Percentiles rank a stretch among this genome's conserved stretches.
phyloP scores from a whole-genome alignment of 2,113 vertebrate species.

The Spea bombifrons region DNA sequence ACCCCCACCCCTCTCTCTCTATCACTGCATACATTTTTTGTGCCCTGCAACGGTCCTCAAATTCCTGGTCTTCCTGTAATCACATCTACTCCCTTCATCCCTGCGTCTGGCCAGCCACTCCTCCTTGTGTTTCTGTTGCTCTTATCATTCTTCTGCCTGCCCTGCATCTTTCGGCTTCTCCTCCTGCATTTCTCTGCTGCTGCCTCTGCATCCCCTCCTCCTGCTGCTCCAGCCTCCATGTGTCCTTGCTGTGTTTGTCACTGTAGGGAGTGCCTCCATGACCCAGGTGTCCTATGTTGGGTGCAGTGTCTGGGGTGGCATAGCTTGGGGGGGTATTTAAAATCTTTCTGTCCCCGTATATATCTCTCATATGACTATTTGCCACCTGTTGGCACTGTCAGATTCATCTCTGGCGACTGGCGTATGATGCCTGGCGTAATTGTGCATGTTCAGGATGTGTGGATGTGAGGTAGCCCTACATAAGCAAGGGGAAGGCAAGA shows the following conservation, averaged over 20 bases:
- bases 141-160: constrained; percentile 1
- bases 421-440: background rate
- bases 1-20: constrained; percentile 14
- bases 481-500: too few relatives aligned
- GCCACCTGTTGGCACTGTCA: constrained; percentile 17
- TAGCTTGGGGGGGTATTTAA: background rate
- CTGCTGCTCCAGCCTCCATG: background rate
- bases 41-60: constrained; percentile 17
- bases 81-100: constrained; percentile 41
- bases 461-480: background rate
- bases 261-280: background rate
- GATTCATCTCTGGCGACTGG: background rate
- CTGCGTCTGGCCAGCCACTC: constrained; percentile 30
- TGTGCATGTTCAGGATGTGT: background rate
- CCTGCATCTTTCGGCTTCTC: background rate
- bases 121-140: constrained; percentile 10
- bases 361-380: background rate
- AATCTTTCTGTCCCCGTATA: background rate
- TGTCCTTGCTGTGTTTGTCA: constrained; percentile 18
- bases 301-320: too few relatives aligned
- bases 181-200: background rate
- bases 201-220: background rate
- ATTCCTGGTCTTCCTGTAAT: constrained; percentile 37
- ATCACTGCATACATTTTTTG: constrained; percentile 1
- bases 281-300: constrained; percentile 1